phyloP scores from a whole-genome alignment of 2,888 invertebrate species.

The Pegoplata infirma region DNA sequence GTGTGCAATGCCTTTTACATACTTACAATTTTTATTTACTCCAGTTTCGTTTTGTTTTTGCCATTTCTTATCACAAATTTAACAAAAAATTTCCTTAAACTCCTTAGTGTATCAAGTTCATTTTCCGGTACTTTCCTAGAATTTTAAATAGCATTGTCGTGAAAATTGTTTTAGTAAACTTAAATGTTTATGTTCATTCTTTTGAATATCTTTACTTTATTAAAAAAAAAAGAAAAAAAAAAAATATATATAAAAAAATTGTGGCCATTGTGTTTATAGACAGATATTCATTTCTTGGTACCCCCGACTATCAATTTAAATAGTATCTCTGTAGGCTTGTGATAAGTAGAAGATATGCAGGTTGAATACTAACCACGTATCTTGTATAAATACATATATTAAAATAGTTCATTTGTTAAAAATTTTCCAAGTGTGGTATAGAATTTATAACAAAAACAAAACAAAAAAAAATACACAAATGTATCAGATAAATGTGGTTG shows the following conservation, averaged over 20 bases:
- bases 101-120: background rate
- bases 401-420: background rate
- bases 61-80: background rate
- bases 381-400: too few species aligned
- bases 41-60: too few species aligned
- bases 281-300: background rate
- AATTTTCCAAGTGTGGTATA: background rate
- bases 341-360: too few species aligned
- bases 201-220: too few species aligned
- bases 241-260: too few species aligned
- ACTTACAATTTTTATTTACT: too few species aligned
- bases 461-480: background rate
- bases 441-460: background rate
- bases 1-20: too few species aligned
- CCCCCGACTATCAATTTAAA: too few species aligned
- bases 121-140: background rate
- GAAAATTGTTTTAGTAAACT: background rate
- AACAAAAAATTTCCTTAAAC: background rate
- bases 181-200: background rate
- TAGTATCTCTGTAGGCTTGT: background rate
- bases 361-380: background rate
- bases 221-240: background rate
- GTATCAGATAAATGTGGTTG: background rate
- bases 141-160: background rate
- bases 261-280: background rate